These are phyloP conservation scores for Desoria tigrina DNA, from an alignment of 2,888 invertebrate genomes.

Conservation along the genomic window DNA sequence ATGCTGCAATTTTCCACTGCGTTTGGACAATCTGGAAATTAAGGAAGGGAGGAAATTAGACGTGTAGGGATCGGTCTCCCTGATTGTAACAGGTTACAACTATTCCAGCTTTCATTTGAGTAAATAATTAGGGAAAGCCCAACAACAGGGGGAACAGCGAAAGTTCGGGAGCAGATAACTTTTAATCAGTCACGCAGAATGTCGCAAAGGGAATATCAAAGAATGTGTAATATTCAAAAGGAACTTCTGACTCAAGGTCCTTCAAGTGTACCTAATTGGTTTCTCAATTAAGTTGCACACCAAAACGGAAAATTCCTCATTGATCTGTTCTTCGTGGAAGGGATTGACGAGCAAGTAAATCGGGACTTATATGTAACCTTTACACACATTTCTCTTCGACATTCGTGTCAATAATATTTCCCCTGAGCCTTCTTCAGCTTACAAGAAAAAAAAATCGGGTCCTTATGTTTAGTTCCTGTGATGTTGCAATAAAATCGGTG, in stretches of 20 bases:
- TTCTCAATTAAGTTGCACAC: conserved; percentile 36
- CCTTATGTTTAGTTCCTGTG: too few relatives aligned
- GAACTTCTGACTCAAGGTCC: conserved; percentile 4
- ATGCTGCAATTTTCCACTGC: conserved; percentile 81
- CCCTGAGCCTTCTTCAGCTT: too few relatives aligned
- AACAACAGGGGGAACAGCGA: not conserved
- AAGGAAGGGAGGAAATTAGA: too few relatives aligned
- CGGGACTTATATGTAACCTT: too few relatives aligned
- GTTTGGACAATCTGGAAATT: conserved; percentile 72
- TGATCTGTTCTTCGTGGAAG: conserved; percentile 50
- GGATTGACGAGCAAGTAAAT: too few relatives aligned
- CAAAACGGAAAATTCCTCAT: conserved; percentile 44
- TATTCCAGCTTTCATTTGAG: not conserved
- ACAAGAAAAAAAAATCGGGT: too few relatives aligned
- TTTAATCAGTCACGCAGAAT: not conserved
- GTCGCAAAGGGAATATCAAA: not conserved
- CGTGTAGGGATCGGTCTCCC: too few relatives aligned
- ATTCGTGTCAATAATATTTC: too few relatives aligned
- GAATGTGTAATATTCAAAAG: conserved; percentile 10
- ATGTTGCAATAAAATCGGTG: too few relatives aligned
- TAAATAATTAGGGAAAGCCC: conserved; percentile 1
- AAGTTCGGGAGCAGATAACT: not conserved
- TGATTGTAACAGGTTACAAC: too few relatives aligned
- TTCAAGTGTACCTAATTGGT: conserved; percentile 39
- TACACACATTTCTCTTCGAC: too few relatives aligned